phyloP scores from a whole-genome alignment of 2,888 invertebrate genomes.

The Vannuccia rotundouncinata region DNA sequence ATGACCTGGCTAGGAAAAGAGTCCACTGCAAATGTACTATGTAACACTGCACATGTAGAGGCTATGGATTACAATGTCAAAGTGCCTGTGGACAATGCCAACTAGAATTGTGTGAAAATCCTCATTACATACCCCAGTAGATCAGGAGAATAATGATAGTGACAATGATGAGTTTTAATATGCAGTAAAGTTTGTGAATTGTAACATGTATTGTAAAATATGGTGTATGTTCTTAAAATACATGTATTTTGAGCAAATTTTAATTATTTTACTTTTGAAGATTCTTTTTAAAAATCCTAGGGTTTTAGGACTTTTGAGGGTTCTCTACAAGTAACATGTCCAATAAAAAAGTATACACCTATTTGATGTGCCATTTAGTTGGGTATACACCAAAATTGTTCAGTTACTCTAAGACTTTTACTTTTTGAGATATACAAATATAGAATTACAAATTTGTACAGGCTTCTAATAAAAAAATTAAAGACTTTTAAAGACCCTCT shows the following conservation, averaged over 20 bases:
- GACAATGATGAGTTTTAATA: not conserved
- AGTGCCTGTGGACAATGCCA: conserved; percentile 37
- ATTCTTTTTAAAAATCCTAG: too few species aligned
- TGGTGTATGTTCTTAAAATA: conserved; percentile 15
- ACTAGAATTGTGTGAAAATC: conserved; percentile 27
- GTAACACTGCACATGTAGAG: conserved; percentile 32
- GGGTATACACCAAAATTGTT: too few species aligned
- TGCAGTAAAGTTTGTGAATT: not conserved
- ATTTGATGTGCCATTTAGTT: too few species aligned
- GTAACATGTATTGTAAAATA: not conserved
- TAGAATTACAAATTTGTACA: too few species aligned
- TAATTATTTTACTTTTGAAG: too few species aligned
- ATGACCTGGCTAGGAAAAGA: not conserved
- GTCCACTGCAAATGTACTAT: conserved; percentile 29
- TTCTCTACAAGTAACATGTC: too few species aligned
- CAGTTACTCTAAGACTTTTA: too few species aligned
- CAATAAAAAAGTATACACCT: too few species aligned
- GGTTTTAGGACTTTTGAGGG: too few species aligned
- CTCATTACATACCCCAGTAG: conserved; percentile 25
- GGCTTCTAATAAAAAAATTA: too few species aligned
- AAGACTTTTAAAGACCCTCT: too few species aligned
- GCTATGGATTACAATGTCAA: conserved; percentile 23
- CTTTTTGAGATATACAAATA: too few species aligned
- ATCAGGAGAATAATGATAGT: conserved; percentile 12
- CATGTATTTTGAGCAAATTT: conserved; percentile 9